These are phyloP conservation scores for Platycheirus rosarum DNA, from an alignment of 2,888 invertebrate species.

Conservation along the genomic window DNA sequence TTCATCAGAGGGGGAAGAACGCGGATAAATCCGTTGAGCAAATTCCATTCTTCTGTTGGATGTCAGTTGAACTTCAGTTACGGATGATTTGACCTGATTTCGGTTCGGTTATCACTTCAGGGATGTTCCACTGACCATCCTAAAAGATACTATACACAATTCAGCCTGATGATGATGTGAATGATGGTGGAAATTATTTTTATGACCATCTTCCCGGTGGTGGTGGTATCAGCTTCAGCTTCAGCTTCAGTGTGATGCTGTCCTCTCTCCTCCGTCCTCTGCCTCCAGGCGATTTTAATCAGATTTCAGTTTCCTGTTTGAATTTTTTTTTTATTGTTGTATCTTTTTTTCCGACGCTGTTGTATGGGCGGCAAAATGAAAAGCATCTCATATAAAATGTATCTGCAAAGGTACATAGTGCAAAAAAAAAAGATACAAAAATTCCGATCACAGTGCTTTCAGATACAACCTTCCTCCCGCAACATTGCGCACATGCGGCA, in stretches of 20 bases:
- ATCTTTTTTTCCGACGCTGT: constrained; percentile 16
- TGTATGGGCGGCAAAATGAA: constrained; percentile 48
- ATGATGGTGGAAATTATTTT: constrained; percentile 71
- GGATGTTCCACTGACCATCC: constrained; percentile 47
- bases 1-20: constrained; percentile 50
- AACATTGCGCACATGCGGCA: constrained; percentile 50
- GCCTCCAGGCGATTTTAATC: constrained; percentile 68
- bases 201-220: constrained; percentile 61
- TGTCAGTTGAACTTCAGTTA: constrained; percentile 71
- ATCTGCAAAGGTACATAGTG: constrained; percentile 62
- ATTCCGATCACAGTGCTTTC: constrained; percentile 62
- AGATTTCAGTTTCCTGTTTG: constrained; percentile 71
- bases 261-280: constrained; percentile 17
- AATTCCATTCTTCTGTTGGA: constrained; percentile 59
- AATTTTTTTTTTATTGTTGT: constrained; percentile 32
- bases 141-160: not conserved
- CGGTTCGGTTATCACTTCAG: constrained; percentile 69
- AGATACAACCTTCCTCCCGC: constrained; percentile 60
- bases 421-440: constrained; percentile 33
- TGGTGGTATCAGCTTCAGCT: constrained; percentile 24
- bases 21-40: constrained; percentile 54
- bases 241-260: constrained; percentile 29
- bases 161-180: constrained; percentile 55
- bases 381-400: constrained; percentile 43
- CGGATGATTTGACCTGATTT: constrained; percentile 74